Evolutionary conservation across 2,113 vertebrate species (phyloP), one percentile per base, ranked within the genome.

Genomic region (Nothocercus nigrocapillus): DNA sequence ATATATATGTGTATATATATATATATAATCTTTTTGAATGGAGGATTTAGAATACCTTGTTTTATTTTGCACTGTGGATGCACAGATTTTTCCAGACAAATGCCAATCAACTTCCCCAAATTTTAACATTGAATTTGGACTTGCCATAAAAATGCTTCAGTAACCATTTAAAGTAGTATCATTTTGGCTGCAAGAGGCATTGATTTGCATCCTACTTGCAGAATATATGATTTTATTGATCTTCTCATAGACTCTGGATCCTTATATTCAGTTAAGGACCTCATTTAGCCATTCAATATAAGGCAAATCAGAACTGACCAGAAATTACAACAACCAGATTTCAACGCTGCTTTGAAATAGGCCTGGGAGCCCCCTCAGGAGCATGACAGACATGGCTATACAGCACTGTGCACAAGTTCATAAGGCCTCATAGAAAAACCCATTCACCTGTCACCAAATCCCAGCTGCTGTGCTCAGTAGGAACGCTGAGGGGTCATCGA

Each of bases 371-470:
- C 49, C 8, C 38, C 47, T 20, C 58, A 63, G 44, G 58, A 67
- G 59, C 40, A 44, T 51, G 85, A 54, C 66, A 78, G 45, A 1
- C 3, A 82, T 19, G 69, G 62, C 27, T 38, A 11, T 21, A 51
- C 0, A 0, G 44, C 1, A 0, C 19, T 2, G 0, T 16, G 12
- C 38, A 47, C 21, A 70, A 82, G 45, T 59, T 32, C 27, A 51
- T 73, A 66, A 56, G 45, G 6, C 34, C 34, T 17, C 2, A 11
- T 34, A 51, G 21, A 15, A 59, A 56, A 76, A 49, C 11, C 34
- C 16, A 34, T 28, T 68, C 61, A 63, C 19, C 12, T 45, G 15
- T 17, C 49, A 51, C 62, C 47, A 79, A 79, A 69, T 45, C 27
- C 27, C 36, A 56, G 32, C 70, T 73, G 20, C 16, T 6, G 32